Base-by-base conservation (phyloP, 2,797 vertebrate species). In the Brachyalestes nurse region DNA sequence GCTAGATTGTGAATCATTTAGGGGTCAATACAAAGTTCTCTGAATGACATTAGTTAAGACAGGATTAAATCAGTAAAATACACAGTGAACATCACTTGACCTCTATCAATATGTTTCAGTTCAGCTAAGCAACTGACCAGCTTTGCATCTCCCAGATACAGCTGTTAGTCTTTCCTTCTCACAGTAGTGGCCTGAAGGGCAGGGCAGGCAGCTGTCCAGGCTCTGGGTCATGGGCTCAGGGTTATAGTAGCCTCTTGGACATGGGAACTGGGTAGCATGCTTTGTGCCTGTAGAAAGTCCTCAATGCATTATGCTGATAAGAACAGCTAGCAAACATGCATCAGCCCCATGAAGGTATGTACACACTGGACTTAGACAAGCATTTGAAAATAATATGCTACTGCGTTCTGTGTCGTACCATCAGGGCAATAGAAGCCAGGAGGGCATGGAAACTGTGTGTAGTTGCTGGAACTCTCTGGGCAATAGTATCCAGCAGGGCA, bases 191-290 rank as follows among this genome's bases (percentile, higher is more conserved):
- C 97, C 97, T 4, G 97, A 95, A 0, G 95, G 96, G 82, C 97
- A 99, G 49, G 97, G 97, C 79, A 99, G 91, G 89, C 98, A 98
- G 91, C 97, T 97, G 83, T 99, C 98, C 91, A 98, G 86, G 86
- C 95, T 99, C 86, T 98, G 97, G 57, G 95, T 95, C 95, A 95
- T 93, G n/a, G 90, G 86, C 77, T 99, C 97, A 0, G 97, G 97
- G 91, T 99, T 99, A 87, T 96, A 99, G 92, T 99, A 99, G 49
- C 98, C 97, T 42, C 96, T 94, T 57, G 98, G 97, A 83, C 98
- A 99, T 67, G 97, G 97, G 74, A 96, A 98, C 91, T 97, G 95
- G 0, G 94, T 95, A 66, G 94, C 94, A 65, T 96, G 94, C 51
- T 86, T 95, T 53, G 97, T 97, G 70, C 96, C 97, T 98, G 81